Percentiles rank a stretch among this genome's conserved stretches.
Evolutionary conservation across 2,113 vertebrate species (phyloP).

Genomic region (Charadrius vociferus): DNA sequence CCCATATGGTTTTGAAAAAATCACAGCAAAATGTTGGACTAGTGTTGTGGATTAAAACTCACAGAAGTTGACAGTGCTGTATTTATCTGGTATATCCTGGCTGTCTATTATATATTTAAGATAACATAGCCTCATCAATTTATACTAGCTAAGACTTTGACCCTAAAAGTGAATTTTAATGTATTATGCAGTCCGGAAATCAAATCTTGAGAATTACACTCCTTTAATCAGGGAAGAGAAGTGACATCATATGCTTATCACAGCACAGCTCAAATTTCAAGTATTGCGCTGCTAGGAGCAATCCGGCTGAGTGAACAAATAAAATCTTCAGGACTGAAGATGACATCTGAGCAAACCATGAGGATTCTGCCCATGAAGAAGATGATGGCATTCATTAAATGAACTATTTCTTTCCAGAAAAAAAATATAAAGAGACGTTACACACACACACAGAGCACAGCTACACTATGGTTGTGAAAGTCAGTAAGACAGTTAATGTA

Average conservation of each 20-base stretch:
- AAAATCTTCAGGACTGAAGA: neutral
- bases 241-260: conserved; percentile 19
- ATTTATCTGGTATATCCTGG: neutral
- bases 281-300: neutral
- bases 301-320: neutral
- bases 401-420: neutral
- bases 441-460: neutral
- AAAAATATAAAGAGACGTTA: neutral
- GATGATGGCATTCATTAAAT: neutral
- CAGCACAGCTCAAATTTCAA: conserved; percentile 11
- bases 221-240: conserved; percentile 37
- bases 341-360: neutral
- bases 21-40: neutral
- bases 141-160: conserved; percentile 2
- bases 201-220: neutral
- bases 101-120: conserved; percentile 4
- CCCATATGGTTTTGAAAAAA: conserved; percentile 44
- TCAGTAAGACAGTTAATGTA: neutral
- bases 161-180: neutral
- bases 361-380: neutral
- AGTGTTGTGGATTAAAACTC: neutral
- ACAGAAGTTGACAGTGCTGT: neutral
- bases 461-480: neutral
- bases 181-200: neutral
- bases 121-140: conserved; percentile 14